Evolutionary conservation across 1,140 invertebrate species (phyloP).

Genomic region (Grapholita molesta): DNA sequence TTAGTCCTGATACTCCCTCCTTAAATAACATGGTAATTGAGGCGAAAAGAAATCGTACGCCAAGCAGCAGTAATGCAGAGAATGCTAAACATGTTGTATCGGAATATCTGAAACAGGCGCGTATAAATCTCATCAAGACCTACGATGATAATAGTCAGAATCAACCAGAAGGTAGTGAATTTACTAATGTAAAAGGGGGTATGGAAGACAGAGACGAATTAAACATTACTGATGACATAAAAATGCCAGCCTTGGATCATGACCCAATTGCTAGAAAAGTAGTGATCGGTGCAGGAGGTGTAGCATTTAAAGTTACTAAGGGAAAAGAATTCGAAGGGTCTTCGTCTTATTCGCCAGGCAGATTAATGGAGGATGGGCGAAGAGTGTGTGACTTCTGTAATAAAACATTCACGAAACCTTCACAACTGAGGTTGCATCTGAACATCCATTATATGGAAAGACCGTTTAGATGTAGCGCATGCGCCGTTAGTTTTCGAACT

Average conservation of each 20-base stretch:
- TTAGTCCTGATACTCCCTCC: conserved; percentile 19
- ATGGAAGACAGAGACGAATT: conserved; percentile 52
- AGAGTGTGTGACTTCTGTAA: conserved; percentile 93
- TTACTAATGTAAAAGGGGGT: conserved; percentile 47
- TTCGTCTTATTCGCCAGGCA: conserved; percentile 66
- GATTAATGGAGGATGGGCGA: conserved; percentile 86
- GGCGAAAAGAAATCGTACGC: conserved; percentile 37
- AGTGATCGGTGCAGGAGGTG: conserved; percentile 73
- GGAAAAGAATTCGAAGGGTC: conserved; percentile 66
- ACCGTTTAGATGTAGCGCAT: conserved; percentile 94
- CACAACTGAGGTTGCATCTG: conserved; percentile 93
- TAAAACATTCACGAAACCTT: conserved; percentile 93
- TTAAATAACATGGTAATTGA: conserved; percentile 28
- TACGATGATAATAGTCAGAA: conserved; percentile 52
- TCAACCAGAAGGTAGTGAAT: conserved; percentile 51
- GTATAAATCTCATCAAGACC: conserved; percentile 76
- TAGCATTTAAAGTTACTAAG: conserved; percentile 71
- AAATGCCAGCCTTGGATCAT: conserved; percentile 51
- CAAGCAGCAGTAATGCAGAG: conserved; percentile 59
- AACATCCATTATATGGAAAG: conserved; percentile 98
- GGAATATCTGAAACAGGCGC: conserved; percentile 80
- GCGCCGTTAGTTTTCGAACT: conserved; percentile 93
- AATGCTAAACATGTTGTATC: conserved; percentile 81
- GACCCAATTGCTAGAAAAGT: conserved; percentile 73
- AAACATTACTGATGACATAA: conserved; percentile 40